Percentiles rank a stretch among this genome's conserved stretches.
These are phyloP conservation scores for Hypothenemus hampei DNA, from an alignment of 1,140 invertebrate genomes.

Conservation along the genomic window DNA sequence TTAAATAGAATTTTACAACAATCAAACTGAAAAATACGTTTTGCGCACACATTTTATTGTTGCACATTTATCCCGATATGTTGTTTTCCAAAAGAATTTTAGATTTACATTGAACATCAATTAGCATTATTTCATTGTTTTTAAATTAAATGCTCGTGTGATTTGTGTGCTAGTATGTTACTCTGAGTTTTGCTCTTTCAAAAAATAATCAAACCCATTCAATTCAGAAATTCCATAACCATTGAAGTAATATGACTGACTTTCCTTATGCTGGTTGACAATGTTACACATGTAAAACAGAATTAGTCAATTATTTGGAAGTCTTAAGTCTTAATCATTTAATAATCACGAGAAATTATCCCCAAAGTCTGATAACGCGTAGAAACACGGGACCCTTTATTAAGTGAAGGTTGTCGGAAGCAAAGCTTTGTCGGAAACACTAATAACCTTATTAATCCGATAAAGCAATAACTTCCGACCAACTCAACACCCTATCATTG, in stretches of 20 bases:
- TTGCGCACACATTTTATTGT: neutral
- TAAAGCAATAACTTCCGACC: conserved; percentile 31
- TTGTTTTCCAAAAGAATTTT: too few relatives aligned
- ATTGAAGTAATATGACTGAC: too few relatives aligned
- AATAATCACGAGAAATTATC: conserved; percentile 3
- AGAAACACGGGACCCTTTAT: conserved; percentile 1
- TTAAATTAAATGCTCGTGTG: too few relatives aligned
- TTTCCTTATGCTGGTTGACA: too few relatives aligned
- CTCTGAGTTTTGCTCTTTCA: too few relatives aligned
- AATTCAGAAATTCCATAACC: too few relatives aligned
- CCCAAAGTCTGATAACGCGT: conserved; percentile 5
- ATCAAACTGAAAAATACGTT: neutral
- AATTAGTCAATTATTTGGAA: neutral
- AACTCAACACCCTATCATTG: conserved; percentile 29
- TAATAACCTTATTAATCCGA: conserved; percentile 32
- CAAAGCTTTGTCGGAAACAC: conserved; percentile 27
- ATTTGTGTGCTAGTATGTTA: too few relatives aligned
- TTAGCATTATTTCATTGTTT: too few relatives aligned
- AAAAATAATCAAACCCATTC: too few relatives aligned
- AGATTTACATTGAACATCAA: too few relatives aligned
- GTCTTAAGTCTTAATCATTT: neutral
- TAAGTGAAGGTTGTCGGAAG: conserved; percentile 17
- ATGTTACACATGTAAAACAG: too few relatives aligned
- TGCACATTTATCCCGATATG: too few relatives aligned
- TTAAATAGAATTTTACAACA: neutral